Evolutionary conservation across 2,888 invertebrate species (phyloP).

Genomic region (Bhutanitis thaidina): DNA sequence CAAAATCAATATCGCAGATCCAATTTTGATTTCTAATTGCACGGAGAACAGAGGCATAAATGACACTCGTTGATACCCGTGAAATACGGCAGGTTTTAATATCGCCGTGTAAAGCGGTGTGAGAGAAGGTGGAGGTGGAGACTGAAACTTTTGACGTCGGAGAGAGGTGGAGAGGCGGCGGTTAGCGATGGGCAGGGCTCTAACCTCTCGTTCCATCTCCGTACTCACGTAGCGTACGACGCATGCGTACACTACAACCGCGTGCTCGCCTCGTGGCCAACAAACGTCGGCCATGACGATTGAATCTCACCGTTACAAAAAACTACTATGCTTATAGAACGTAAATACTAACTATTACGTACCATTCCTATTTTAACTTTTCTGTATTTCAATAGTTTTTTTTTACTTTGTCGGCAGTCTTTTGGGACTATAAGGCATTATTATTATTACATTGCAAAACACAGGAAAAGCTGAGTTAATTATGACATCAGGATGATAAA

Average conservation of each 20-base stretch:
- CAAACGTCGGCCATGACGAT: constrained; percentile 30
- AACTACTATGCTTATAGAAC: constrained; percentile 5
- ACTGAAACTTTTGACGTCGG: constrained; percentile 3
- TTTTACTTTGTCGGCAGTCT: no score
- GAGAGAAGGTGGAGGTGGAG: constrained; percentile 33
- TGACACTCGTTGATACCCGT: constrained; percentile 50
- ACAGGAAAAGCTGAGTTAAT: no score
- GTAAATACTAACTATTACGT: constrained; percentile 1
- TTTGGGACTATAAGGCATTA: no score
- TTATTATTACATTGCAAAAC: no score
- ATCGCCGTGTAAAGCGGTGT: constrained; percentile 43
- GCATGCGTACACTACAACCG: constrained; percentile 66
- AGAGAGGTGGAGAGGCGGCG: constrained; percentile 28
- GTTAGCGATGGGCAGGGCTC: constrained; percentile 5
- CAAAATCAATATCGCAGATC: constrained; percentile 40
- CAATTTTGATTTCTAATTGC: constrained; percentile 56
- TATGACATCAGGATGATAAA: no score
- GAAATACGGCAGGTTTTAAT: constrained; percentile 66
- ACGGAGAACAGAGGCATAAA: constrained; percentile 50
- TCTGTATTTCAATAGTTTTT: no score
- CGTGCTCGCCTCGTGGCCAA: constrained; percentile 67
- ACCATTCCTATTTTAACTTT: not conserved
- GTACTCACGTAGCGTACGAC: constrained; percentile 35
- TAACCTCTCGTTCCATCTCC: constrained; percentile 19
- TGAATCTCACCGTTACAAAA: constrained; percentile 22